Evolutionary conservation across 2,888 invertebrate genomes (phyloP).

Genomic region (Oxytorus armatus): DNA sequence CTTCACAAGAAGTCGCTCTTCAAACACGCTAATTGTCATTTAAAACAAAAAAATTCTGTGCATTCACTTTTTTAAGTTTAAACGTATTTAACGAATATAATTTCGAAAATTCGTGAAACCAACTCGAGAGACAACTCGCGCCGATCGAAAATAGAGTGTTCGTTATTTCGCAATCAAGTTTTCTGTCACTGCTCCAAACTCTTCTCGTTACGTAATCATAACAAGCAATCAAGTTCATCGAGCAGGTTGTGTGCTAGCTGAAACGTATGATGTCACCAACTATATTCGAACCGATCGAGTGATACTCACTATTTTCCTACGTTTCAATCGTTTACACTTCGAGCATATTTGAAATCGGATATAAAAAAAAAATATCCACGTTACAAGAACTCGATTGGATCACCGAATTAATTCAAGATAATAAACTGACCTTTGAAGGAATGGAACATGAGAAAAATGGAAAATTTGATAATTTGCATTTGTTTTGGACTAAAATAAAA

Average conservation of each 20-base stretch:
- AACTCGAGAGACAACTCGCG: conserved; percentile 9
- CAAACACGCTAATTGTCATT: too few relatives aligned
- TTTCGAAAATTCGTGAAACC: conserved; percentile 42
- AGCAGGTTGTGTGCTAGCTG: conserved; percentile 63
- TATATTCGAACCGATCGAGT: conserved; percentile 66
- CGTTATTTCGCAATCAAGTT: conserved; percentile 66
- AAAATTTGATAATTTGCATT: too few relatives aligned
- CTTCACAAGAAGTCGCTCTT: too few relatives aligned
- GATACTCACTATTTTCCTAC: conserved; percentile 22
- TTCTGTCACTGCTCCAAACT: conserved; percentile 69
- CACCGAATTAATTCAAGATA: not conserved
- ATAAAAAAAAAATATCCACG: not conserved
- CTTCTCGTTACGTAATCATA: conserved; percentile 66
- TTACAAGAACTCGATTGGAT: not conserved
- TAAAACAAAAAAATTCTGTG: too few relatives aligned
- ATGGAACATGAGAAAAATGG: too few relatives aligned
- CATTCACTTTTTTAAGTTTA: too few relatives aligned
- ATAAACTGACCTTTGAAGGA: not conserved
- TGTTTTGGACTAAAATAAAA: too few relatives aligned
- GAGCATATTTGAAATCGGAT: not conserved
- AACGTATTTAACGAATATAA: too few relatives aligned
- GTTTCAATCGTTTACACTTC: not conserved
- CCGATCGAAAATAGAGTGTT: conserved; percentile 65
- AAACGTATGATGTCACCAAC: conserved; percentile 72
- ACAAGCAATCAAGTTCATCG: conserved; percentile 73